These are phyloP conservation scores for Eudyptes chrysolophus DNA, from an alignment of 2,113 vertebrate species.

Conservation along the genomic window DNA sequence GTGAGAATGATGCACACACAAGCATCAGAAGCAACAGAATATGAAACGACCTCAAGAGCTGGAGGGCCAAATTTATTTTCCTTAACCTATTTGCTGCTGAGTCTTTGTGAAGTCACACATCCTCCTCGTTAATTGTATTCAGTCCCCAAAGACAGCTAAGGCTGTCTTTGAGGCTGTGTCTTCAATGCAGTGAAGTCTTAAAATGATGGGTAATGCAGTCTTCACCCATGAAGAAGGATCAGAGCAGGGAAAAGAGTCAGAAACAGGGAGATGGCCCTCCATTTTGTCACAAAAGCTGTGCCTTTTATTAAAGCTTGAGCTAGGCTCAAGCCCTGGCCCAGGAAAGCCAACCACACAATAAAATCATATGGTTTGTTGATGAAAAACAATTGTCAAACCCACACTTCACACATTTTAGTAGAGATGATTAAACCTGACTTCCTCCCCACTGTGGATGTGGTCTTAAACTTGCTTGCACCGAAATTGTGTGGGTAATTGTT, in stretches of 20 bases:
- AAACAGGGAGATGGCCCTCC: neutral
- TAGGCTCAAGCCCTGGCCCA: neutral
- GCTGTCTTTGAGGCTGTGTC: neutral
- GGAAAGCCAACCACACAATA: neutral
- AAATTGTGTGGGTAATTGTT: neutral
- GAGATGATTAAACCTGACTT: neutral
- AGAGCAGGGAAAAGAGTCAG: neutral
- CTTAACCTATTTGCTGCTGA: neutral
- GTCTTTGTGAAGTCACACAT: neutral
- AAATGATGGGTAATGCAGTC: neutral
- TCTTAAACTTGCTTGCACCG: neutral
- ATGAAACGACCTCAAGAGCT: neutral
- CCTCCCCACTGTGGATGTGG: neutral
- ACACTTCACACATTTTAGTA: neutral
- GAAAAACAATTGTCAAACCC: neutral
- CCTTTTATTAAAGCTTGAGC: neutral
- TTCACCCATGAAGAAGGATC: neutral
- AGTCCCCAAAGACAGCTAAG: neutral
- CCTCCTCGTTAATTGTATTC: neutral
- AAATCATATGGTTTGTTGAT: neutral
- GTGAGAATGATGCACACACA: neutral
- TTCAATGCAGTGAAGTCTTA: neutral
- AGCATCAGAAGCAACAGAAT: neutral
- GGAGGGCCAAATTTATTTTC: neutral
- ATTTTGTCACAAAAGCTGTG: neutral